Percentiles rank a stretch among this genome's conserved stretches.
Conservation (phyloP, 2,113 vertebrate species). For the Gymnogyps californianus region DNA sequence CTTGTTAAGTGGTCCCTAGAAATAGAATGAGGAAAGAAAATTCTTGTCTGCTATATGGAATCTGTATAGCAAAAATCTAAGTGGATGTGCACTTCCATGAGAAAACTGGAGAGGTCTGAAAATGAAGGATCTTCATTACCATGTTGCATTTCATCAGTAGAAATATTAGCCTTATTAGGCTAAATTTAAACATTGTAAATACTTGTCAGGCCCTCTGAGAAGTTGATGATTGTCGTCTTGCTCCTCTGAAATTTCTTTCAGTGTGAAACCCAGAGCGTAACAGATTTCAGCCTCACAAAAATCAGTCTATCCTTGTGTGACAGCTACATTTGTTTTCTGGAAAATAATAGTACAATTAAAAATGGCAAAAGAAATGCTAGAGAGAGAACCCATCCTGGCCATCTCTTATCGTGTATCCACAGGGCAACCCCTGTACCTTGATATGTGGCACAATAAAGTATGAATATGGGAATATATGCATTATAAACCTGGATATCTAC, state of each 20-base stretch:
- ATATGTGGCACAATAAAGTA: neutral
- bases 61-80: neutral
- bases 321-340: neutral
- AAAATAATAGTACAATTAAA: neutral
- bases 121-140: neutral
- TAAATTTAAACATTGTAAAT: neutral
- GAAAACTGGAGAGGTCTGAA: neutral
- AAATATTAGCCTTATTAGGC: neutral
- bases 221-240: neutral
- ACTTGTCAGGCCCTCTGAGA: neutral
- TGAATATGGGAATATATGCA: neutral
- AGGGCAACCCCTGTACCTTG: neutral
- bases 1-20: neutral
- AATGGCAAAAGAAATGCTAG: neutral
- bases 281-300: neutral
- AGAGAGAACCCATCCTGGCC: neutral
- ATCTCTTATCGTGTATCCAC: rapidly evolving
- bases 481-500: neutral
- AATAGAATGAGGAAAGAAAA: neutral
- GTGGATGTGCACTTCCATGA: neutral
- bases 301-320: neutral
- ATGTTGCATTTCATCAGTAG: neutral
- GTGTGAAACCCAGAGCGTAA: neutral
- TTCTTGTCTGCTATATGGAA: neutral
- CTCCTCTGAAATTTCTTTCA: neutral